These are phyloP conservation scores for Zaprionus gabonicus DNA, from an alignment of 1,140 invertebrate species.

Conservation along the genomic window DNA sequence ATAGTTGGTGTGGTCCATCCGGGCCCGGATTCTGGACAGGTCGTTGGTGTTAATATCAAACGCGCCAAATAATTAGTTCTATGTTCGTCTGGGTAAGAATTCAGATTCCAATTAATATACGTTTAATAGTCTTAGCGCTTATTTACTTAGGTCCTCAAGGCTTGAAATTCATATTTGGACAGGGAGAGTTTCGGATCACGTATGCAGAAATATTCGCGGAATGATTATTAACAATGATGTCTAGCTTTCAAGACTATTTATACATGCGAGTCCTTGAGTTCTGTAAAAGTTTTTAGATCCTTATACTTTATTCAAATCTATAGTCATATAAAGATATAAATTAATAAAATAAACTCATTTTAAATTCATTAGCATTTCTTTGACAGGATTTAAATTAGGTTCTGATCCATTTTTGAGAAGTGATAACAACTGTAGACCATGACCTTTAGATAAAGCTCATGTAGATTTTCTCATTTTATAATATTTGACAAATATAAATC, in stretches of 20 bases:
- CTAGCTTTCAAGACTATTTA: constrained; percentile 33
- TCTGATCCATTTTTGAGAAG: too few relatives aligned
- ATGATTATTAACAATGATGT: neutral
- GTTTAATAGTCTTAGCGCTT: neutral
- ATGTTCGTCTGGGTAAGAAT: neutral
- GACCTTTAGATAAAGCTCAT: too few relatives aligned
- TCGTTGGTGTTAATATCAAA: constrained; percentile 29
- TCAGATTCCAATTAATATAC: neutral
- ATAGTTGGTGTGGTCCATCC: constrained; percentile 48
- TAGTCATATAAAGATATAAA: neutral
- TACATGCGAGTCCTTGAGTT: neutral
- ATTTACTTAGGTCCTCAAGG: neutral
- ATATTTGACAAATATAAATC: neutral
- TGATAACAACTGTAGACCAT: too few relatives aligned
- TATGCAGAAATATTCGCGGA: constrained; percentile 38
- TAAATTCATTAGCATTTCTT: neutral
- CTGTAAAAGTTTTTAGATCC: neutral
- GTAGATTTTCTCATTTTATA: too few relatives aligned
- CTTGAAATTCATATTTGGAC: neutral
- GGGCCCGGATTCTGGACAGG: constrained; percentile 50
- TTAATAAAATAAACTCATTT: neutral
- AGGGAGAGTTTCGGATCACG: constrained; percentile 5
- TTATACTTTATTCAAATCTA: neutral
- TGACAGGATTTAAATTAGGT: neutral
- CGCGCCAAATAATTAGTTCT: neutral